Conservation (phyloP, 1,140 invertebrate genomes). For the Listronotus oregonensis region DNA sequence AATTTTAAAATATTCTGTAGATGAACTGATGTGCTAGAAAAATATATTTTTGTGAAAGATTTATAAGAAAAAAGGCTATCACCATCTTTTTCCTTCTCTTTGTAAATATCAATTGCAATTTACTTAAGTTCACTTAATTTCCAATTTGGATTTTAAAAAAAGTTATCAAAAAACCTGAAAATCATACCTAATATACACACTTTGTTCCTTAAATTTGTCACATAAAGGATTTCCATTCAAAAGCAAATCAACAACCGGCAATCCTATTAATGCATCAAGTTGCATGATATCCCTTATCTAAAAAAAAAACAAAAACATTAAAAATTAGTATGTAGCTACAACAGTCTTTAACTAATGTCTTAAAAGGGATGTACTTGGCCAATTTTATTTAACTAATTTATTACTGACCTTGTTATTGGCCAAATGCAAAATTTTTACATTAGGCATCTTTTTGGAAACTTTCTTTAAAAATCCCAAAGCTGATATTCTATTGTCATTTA, state of each 20-base stretch:
- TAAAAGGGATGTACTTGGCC: constrained; percentile 2
- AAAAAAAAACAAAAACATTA: constrained; percentile 41
- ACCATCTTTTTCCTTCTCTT: too few relatives aligned
- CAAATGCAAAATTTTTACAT: constrained; percentile 80
- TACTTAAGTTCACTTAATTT: too few relatives aligned
- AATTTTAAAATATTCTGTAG: too few relatives aligned
- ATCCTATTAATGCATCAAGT: constrained; percentile 70
- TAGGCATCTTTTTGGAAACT: constrained; percentile 67
- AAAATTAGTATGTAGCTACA: too few relatives aligned
- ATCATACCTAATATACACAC: constrained; percentile 83
- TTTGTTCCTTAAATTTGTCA: constrained; percentile 75
- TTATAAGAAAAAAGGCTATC: too few relatives aligned
- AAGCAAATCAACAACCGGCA: constrained; percentile 74
- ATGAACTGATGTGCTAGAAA: too few relatives aligned
- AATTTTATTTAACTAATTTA: too few relatives aligned
- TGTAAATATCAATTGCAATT: too few relatives aligned
- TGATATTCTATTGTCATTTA: constrained; percentile 80
- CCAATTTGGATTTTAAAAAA: background rate
- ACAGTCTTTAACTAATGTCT: background rate
- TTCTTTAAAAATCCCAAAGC: constrained; percentile 69
- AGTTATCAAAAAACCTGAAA: constrained; percentile 42
- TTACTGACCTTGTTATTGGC: constrained; percentile 79
- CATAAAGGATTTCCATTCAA: constrained; percentile 82
- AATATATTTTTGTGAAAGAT: too few relatives aligned
- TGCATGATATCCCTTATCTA: constrained; percentile 74